Percentiles rank a stretch among this genome's conserved stretches.
Evolutionary conservation across 2,797 vertebrate genomes (phyloP).

Genomic region (Neopelma chrysocephalum): DNA sequence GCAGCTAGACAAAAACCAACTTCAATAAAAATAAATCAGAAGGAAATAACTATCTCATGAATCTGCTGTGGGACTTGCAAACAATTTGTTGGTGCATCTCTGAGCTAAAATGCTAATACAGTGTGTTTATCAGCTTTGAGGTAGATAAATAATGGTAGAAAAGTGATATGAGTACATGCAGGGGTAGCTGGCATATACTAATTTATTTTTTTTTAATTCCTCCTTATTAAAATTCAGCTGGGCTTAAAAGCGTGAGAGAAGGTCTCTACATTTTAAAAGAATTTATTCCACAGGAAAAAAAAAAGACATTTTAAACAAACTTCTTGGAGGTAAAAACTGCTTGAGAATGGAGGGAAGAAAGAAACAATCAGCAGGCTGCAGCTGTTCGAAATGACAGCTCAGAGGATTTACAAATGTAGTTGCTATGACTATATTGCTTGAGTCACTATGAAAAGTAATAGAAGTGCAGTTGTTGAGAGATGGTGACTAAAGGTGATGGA

Average conservation of each 20-base stretch:
- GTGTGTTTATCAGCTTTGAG: background rate
- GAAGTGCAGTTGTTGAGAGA: slow-evolving; percentile 1
- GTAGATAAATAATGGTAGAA: background rate
- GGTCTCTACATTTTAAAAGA: background rate
- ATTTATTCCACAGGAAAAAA: background rate
- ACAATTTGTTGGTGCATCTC: background rate
- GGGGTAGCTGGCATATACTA: background rate
- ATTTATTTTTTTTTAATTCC: background rate
- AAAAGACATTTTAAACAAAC: background rate
- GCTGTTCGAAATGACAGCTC: slow-evolving; percentile 5
- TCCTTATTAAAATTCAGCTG: background rate
- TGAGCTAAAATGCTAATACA: background rate
- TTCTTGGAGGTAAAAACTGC: background rate
- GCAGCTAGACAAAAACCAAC: background rate
- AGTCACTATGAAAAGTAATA: slow-evolving; percentile 31
- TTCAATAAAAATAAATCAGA: background rate
- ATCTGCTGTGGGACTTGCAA: background rate
- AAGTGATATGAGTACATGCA: background rate
- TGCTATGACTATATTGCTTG: background rate
- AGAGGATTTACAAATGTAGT: slow-evolving; percentile 9
- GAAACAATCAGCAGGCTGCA: background rate
- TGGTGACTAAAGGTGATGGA: slow-evolving; percentile 6
- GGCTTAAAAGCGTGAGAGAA: background rate
- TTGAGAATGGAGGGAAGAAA: background rate
- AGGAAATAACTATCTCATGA: background rate